Evolutionary conservation across 2,113 vertebrate genomes (phyloP), one percentile per base, ranked within the genome.

Genomic region (Crotalus horridus): DNA sequence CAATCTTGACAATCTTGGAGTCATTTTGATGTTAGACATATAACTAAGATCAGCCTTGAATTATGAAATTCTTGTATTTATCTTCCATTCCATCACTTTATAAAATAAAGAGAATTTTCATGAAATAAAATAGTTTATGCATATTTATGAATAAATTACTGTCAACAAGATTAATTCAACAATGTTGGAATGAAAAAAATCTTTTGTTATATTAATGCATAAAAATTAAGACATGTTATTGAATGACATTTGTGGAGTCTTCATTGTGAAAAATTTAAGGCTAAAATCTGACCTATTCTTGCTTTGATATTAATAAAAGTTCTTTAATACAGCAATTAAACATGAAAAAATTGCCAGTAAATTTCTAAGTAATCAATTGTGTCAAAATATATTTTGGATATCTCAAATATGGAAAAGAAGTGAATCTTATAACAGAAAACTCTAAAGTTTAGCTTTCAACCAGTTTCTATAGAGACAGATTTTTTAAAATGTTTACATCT

Each of bases 381-480:
- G 23, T 88, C 53, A 88, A 69, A 26, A n/a, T 88, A 81, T 33
- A 43, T 74, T 88, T 92, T 88, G 1, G 1, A 55, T 74, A 39
- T 12, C n/a, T 43, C 51, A 88, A 69, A 5, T 33, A 55, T 53
- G 51, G 6, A 13, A 92, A 23, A 26, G 11, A 88, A 74, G n/a
- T 88, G 54, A 88, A 88, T 43, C 26, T 88, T 33, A 23, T 74
- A 54, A 51, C 48, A 87, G 55, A 59, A 61, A 91, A 46, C 0
- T 61, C 85, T 92, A 24, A 87, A 59, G 55, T 87, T 46, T 92
- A 61, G 85, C 56, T 39, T 92, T 89, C 51, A 92, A 64, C 59
- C 51, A 92, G 91, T 92, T 92, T 92, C 91, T 92, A 92, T 92
- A 89, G 87, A 92, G 61, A 92, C 91, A 89, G 59, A 59, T 7